Conservation (phyloP, 2,888 invertebrate species). For the Scaptomyza flava region DNA sequence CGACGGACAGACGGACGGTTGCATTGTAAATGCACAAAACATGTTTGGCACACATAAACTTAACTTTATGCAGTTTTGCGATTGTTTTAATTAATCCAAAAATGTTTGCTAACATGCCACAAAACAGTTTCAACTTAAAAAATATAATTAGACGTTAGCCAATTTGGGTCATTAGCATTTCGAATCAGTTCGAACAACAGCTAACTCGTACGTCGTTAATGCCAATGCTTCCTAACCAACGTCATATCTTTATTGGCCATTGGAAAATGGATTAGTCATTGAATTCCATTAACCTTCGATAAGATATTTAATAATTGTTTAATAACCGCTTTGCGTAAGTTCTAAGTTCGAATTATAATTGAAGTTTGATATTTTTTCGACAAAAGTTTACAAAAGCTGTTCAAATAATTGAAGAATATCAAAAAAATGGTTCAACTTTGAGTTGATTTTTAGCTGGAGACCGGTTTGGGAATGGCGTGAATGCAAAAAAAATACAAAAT, state of each 20-base stretch:
- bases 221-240: conserved; percentile 41
- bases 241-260: conserved; percentile 14
- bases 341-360: no score
- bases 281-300: not conserved
- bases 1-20: conserved; percentile 12
- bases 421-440: conserved; percentile 24
- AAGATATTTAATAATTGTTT: no score
- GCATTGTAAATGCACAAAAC: conserved; percentile 60
- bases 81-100: conserved; percentile 37
- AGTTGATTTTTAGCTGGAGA: conserved; percentile 17
- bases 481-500: conserved; percentile 22
- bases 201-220: conserved; percentile 21
- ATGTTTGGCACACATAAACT: conserved; percentile 52
- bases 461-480: conserved; percentile 45
- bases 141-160: conserved; percentile 47
- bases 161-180: conserved; percentile 40
- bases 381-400: no score
- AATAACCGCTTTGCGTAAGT: no score
- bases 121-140: conserved; percentile 24
- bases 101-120: conserved; percentile 26
- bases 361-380: no score
- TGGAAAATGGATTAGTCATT: not conserved
- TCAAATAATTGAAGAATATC: not conserved
- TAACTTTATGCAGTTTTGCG: conserved; percentile 12
- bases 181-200: conserved; percentile 12